Conservation (phyloP, 1,140 invertebrate genomes). For the Augochlora pura region DNA sequence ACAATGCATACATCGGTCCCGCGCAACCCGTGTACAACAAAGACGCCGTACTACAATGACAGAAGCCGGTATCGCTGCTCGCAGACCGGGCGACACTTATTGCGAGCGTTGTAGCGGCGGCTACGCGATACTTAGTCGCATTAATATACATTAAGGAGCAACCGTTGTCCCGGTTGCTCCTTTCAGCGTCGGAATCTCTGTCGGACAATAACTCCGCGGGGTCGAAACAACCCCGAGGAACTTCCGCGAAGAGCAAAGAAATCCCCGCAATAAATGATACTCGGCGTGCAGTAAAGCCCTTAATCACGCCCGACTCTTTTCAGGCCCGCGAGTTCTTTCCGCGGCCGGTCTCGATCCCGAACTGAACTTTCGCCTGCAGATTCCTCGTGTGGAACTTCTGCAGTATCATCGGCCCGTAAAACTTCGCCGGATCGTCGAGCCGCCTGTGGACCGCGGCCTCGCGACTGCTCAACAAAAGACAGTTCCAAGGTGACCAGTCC, state of each 20-base stretch:
- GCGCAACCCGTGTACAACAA: too few species aligned
- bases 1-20: too few species aligned
- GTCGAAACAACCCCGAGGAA: background rate
- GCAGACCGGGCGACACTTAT: background rate
- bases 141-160: background rate
- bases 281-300: conserved; percentile 1
- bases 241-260: background rate
- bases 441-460: conserved; percentile 82
- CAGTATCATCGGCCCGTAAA: conserved; percentile 70
- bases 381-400: conserved; percentile 73
- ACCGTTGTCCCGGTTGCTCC: background rate
- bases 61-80: too few species aligned
- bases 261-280: background rate
- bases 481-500: conserved; percentile 88
- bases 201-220: background rate
- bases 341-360: conserved; percentile 40
- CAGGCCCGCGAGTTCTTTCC: background rate
- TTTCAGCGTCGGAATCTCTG: background rate
- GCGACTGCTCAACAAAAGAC: conserved; percentile 82
- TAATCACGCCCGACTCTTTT: background rate
- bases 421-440: conserved; percentile 58
- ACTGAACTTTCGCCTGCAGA: conserved; percentile 74
- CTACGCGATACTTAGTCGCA: background rate
- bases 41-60: too few species aligned
- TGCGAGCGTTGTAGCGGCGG: background rate